Conservation (phyloP, 2,113 vertebrate genomes). For the Reinhardtius hippoglossoides region DNA sequence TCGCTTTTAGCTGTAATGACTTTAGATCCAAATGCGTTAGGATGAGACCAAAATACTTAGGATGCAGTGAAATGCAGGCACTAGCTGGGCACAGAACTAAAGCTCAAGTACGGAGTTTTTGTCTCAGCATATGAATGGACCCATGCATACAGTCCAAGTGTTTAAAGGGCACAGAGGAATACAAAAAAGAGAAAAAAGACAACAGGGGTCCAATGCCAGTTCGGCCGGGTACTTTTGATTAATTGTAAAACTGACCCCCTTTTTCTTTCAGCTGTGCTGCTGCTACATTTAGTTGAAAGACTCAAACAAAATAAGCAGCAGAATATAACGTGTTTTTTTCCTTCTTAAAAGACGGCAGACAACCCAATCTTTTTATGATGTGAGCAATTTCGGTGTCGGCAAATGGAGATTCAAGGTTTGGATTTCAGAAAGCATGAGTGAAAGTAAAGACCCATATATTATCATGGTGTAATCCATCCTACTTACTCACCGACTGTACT, state of each 20-base stretch:
- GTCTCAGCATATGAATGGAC: slow-evolving; percentile 6
- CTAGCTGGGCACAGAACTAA: slow-evolving; percentile 1
- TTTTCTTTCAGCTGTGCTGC: not conserved
- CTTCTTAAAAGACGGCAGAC: slow-evolving; percentile 8
- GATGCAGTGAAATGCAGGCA: slow-evolving; percentile 23
- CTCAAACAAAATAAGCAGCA: not conserved
- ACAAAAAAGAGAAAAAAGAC: not conserved
- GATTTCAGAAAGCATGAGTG: not conserved
- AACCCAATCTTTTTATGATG: slow-evolving; percentile 1
- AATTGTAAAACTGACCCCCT: not conserved
- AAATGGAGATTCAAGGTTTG: not conserved
- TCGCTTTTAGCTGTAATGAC: slow-evolving; percentile 33
- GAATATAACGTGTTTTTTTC: not conserved
- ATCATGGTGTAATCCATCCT: not conserved
- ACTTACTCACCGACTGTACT: not conserved
- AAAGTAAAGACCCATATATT: not conserved
- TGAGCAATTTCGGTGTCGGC: not conserved
- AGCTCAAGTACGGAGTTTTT: not conserved
- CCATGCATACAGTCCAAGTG: not conserved
- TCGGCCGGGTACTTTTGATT: not conserved
- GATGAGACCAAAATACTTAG: slow-evolving; percentile 13
- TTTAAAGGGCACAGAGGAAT: slow-evolving; percentile 4
- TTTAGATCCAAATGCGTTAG: slow-evolving; percentile 48
- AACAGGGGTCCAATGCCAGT: slow-evolving; percentile 9
- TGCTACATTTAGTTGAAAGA: slow-evolving; percentile 33